Evolutionary conservation across 2,888 invertebrate species (phyloP).

Genomic region (Phymatocera aterrima): DNA sequence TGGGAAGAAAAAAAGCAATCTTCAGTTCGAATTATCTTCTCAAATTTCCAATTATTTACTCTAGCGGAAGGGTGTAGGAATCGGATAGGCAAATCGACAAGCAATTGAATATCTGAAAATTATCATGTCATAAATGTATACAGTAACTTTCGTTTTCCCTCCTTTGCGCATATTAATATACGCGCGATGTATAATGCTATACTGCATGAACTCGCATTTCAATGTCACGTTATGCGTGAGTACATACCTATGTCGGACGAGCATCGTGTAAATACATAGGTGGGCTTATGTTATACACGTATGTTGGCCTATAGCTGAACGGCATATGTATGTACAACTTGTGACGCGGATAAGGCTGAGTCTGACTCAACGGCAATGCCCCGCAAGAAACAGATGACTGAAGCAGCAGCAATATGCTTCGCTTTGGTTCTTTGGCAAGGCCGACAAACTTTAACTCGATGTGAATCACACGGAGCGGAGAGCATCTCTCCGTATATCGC

Average conservation of each 20-base stretch:
- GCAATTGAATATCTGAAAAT: too few species aligned
- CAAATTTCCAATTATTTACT: too few species aligned
- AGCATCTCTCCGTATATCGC: neutral
- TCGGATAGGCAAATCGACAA: too few species aligned
- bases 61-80: too few species aligned
- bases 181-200: neutral
- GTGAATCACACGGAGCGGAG: neutral
- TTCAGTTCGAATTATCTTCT: too few species aligned
- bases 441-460: constrained; percentile 34
- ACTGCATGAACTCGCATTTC: neutral
- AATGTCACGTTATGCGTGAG: constrained; percentile 7
- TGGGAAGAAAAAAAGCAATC: too few species aligned
- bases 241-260: neutral
- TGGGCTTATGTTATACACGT: neutral
- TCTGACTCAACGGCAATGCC: constrained; percentile 41
- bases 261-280: neutral
- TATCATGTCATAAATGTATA: too few species aligned
- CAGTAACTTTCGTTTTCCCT: too few species aligned
- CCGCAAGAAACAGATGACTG: constrained; percentile 35
- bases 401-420: constrained; percentile 38
- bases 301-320: neutral
- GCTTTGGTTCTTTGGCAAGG: constrained; percentile 3
- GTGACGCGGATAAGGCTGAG: constrained; percentile 1
- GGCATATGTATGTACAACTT: neutral
- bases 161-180: too few species aligned